These are phyloP conservation scores for Sarotherodon lohbergeri DNA, from an alignment of 2,113 vertebrate species.

Conservation along the genomic window DNA sequence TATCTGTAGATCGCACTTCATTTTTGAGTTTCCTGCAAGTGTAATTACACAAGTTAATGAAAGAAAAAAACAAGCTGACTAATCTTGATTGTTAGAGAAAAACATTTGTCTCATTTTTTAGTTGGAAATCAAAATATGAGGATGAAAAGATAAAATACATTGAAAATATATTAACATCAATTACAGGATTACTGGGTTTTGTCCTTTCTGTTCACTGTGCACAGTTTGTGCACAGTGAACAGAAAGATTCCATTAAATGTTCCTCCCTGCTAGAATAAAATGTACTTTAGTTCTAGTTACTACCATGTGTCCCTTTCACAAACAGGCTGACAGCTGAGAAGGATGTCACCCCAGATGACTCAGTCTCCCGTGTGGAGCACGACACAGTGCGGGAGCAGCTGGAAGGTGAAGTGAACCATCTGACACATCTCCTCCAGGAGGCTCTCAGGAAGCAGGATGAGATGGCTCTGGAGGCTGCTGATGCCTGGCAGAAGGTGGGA, in stretches of 20 bases:
- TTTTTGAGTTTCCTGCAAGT: not conserved
- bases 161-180: not conserved
- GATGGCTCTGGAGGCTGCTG: constrained; percentile 77
- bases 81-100: not conserved
- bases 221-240: not conserved
- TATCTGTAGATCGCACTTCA: not conserved
- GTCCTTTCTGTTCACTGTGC: not conserved
- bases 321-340: constrained; percentile 73
- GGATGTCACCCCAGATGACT: constrained; percentile 67
- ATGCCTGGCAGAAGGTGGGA: constrained; percentile 80
- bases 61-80: not conserved
- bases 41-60: not conserved
- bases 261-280: not conserved
- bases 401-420: constrained; percentile 74
- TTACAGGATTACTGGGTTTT: not conserved
- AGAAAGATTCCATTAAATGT: not conserved
- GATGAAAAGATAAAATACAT: not conserved
- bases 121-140: not conserved
- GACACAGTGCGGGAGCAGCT: constrained; percentile 75
- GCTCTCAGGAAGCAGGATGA: constrained; percentile 86
- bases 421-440: constrained; percentile 83
- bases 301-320: not conserved
- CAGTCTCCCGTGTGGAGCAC: constrained; percentile 74
- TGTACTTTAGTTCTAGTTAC: not conserved
- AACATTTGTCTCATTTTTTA: not conserved